Conservation (phyloP, 1,140 invertebrate genomes). For the Tribolium castaneum region DNA sequence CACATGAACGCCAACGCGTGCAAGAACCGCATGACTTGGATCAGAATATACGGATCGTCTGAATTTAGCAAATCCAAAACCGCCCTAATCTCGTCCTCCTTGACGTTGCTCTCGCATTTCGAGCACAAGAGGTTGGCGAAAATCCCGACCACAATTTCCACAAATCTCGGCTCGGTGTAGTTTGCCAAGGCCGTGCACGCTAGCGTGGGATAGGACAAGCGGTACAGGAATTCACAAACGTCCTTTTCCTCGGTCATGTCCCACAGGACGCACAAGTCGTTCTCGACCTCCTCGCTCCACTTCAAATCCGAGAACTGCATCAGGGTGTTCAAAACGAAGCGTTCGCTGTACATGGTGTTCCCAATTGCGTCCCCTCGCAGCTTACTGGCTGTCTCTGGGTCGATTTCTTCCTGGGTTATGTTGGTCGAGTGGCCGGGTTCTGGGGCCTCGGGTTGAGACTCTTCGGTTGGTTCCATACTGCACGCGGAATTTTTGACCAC, state of each 20-base stretch:
- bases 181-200: conserved; percentile 65
- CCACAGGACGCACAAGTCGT: conserved; percentile 79
- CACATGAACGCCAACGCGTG: conserved; percentile 63
- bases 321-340: conserved; percentile 77
- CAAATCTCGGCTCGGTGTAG: conserved; percentile 68
- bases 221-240: conserved; percentile 74
- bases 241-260: conserved; percentile 81
- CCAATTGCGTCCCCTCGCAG: conserved; percentile 79
- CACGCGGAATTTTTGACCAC: not conserved
- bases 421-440: conserved; percentile 44
- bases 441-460: not conserved
- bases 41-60: conserved; percentile 72
- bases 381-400: conserved; percentile 65
- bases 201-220: conserved; percentile 73
- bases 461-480: not conserved
- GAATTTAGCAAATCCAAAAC: conserved; percentile 70
- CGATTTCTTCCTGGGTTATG: conserved; percentile 60
- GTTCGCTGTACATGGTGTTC: conserved; percentile 78
- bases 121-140: conserved; percentile 77
- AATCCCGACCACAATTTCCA: conserved; percentile 80
- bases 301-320: conserved; percentile 67
- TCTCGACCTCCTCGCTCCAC: conserved; percentile 70
- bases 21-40: conserved; percentile 76
- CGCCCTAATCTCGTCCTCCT: conserved; percentile 52
- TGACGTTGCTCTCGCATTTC: conserved; percentile 61